A percentile compares a stretch with the other conserved stretches of the same genome.
Conservation (phyloP, 2,888 invertebrate genomes). For the Gortyna flavago region DNA sequence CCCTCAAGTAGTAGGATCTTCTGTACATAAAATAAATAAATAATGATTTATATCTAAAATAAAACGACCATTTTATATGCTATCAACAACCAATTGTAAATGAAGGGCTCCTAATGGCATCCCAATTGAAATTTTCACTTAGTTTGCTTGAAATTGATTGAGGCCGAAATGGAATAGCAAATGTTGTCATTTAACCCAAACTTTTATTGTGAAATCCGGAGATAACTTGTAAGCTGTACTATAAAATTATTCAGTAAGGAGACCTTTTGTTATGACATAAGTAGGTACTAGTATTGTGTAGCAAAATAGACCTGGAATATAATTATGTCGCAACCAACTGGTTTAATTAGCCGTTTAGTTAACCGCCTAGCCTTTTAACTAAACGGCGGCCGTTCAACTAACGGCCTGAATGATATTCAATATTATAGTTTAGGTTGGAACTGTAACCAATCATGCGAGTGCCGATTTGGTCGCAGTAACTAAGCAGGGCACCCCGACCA, state of each 20-base stretch:
- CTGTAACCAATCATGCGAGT: no score
- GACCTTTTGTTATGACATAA: neutral
- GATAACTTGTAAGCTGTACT: slow-evolving; percentile 18
- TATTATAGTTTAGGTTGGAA: no score
- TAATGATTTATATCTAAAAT: slow-evolving; percentile 22
- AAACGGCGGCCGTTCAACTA: no score
- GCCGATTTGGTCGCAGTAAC: no score
- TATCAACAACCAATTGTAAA: slow-evolving; percentile 63
- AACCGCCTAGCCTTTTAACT: no score
- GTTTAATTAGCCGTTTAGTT: no score
- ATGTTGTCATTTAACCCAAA: slow-evolving; percentile 53
- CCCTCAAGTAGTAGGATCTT: neutral
- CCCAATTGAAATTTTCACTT: slow-evolving; percentile 83
- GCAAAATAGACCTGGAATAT: neutral
- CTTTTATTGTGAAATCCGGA: slow-evolving; percentile 50
- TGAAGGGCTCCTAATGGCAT: slow-evolving; percentile 72
- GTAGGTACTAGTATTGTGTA: neutral
- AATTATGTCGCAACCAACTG: no score
- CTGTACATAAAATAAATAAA: neutral
- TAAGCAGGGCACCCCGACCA: no score
- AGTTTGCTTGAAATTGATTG: slow-evolving; percentile 81
- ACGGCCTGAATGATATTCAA: no score
- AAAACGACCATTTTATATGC: slow-evolving; percentile 64
- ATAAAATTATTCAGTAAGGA: neutral
- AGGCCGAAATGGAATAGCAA: slow-evolving; percentile 75